Percentiles rank a stretch among this genome's conserved stretches.
These are phyloP conservation scores for Cephus runcator DNA, from an alignment of 2,888 invertebrate species.

Conservation along the genomic window DNA sequence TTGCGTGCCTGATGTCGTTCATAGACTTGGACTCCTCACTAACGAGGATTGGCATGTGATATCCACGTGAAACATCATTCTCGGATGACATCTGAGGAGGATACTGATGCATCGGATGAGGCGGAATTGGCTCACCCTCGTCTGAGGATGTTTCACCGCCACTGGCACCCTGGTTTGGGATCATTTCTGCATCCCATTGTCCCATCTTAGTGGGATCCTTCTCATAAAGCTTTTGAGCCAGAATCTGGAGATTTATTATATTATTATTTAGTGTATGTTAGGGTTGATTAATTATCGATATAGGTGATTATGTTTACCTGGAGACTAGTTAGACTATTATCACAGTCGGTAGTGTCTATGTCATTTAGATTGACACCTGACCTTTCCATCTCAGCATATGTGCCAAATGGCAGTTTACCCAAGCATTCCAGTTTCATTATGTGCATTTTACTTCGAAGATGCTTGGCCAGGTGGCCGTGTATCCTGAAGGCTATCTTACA, in stretches of 20 bases:
- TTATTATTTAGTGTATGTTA: neutral
- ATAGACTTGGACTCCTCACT: slow-evolving; percentile 42
- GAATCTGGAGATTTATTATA: slow-evolving; percentile 68
- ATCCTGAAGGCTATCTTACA: slow-evolving; percentile 97
- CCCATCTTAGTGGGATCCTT: slow-evolving; percentile 84
- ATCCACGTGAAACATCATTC: slow-evolving; percentile 42
- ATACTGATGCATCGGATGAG: slow-evolving; percentile 45
- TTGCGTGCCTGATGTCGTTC: slow-evolving; percentile 35
- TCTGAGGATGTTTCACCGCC: slow-evolving; percentile 71
- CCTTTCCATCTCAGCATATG: slow-evolving; percentile 93
- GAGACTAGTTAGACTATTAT: slow-evolving; percentile 90
- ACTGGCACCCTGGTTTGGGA: slow-evolving; percentile 57
- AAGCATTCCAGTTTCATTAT: slow-evolving; percentile 93
- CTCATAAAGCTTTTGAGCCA: slow-evolving; percentile 83
- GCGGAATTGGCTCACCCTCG: slow-evolving; percentile 64
- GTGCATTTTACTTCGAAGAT: slow-evolving; percentile 95
- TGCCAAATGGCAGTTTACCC: slow-evolving; percentile 92
- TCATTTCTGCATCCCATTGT: slow-evolving; percentile 69
- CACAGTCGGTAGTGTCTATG: slow-evolving; percentile 96
- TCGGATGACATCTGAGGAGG: slow-evolving; percentile 29
- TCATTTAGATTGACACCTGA: slow-evolving; percentile 91
- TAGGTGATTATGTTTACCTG: slow-evolving; percentile 66
- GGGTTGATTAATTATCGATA: neutral
- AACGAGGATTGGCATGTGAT: slow-evolving; percentile 45
- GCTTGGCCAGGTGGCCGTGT: slow-evolving; percentile 96